A percentile compares a stretch with the other conserved stretches of the same genome.
Conservation (phyloP, 35 echinoderm and acorn worm species). For the Apostichopus japonicus region DNA sequence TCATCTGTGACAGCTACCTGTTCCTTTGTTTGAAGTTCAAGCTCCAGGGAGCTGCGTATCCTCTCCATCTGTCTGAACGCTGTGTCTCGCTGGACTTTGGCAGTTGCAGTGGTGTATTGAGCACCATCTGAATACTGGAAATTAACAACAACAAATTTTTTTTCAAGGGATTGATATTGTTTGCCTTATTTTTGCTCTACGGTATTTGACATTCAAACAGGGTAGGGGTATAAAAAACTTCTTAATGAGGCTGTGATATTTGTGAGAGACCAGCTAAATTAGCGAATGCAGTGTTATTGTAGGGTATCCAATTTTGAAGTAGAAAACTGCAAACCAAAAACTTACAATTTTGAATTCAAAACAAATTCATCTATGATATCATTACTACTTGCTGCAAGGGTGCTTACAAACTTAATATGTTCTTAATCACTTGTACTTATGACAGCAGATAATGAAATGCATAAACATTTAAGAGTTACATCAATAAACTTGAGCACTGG, state of each 20-base stretch:
- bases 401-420: no score
- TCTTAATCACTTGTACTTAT: no score
- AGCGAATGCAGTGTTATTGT: no score
- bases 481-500: no score
- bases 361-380: no score
- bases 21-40: constrained; percentile 72
- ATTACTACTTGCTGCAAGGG: no score
- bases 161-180: not conserved
- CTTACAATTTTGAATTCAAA: no score
- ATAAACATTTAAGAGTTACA: no score
- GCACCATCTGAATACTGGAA: constrained; percentile 80
- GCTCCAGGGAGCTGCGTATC: constrained; percentile 58
- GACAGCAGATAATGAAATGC: no score
- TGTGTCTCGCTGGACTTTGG: constrained; percentile 95
- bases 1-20: constrained; percentile 61
- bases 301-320: no score
- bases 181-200: not conserved
- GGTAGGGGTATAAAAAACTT: not conserved
- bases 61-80: constrained; percentile 91
- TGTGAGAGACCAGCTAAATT: no score
- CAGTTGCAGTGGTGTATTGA: constrained; percentile 73
- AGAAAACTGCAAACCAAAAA: no score
- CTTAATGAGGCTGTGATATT: not conserved
- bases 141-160: not conserved
- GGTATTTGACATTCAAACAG: not conserved